Base-by-base conservation (phyloP, 1,140 invertebrate species). In the Drosophila novamexicana region DNA sequence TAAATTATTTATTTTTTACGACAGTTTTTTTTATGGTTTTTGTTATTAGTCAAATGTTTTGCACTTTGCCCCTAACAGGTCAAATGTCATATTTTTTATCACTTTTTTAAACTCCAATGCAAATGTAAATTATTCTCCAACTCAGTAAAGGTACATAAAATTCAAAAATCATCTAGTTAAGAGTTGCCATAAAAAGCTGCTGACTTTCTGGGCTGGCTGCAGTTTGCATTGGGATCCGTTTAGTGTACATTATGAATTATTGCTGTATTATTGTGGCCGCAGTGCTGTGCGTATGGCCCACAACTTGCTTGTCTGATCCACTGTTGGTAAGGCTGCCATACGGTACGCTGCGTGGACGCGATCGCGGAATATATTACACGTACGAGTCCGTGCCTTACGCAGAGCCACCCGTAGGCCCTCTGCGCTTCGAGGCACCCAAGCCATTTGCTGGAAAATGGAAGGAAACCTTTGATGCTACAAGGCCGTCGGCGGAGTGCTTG, bases 341-440 rank as follows among this genome's bases (percentile, higher is more conserved):
- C 81, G 93, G 93, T 4, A 83, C n/a, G 14, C 8, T 65, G 6
- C 50, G 50, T 16, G 63, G 63, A 56, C 52, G 37, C 10, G 62
- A 65, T 22, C 29, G 16, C 5, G 62, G 62, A 56, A 9, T 22
- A 14, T 72, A 39, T 36, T 54, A 65, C 2, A 45, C 22, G 6
- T 65, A 18, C 16, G 39, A 53, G 12, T 53, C 49, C 0, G 7
- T 68, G 6, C 66, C 45, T 0, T 68, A 29, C 12, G 66, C 66
- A 6, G 18, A 44, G 9, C 66, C 66, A 6, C 66, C 66, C 4
- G 6, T 32, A 94, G 94, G 44, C 92, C 93, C 14, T 75, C 95
- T 44, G 94, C 94, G 40, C 95, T 78, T 64, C n/a, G 53, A 66
- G 16, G 32, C 52, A 12, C 63, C 63, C 2, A 14, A 66, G 34